phyloP scores from a whole-genome alignment of 1,140 invertebrate species.

The Diabrotica undecimpunctata region DNA sequence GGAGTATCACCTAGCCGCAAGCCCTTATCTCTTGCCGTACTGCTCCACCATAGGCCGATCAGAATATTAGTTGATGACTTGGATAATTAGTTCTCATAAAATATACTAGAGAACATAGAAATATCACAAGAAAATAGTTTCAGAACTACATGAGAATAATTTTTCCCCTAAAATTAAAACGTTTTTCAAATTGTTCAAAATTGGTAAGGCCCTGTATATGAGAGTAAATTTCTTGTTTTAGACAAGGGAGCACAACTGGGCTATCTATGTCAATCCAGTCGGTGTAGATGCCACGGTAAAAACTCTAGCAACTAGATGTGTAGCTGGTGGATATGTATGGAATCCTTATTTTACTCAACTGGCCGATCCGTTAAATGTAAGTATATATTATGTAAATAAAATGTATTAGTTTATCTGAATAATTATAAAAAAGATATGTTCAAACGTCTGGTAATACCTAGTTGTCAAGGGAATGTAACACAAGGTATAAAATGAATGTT shows the following conservation, averaged over 20 bases:
- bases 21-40: no score
- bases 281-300: slow-evolving; percentile 87
- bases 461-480: not conserved
- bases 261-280: slow-evolving; percentile 88
- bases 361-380: slow-evolving; percentile 83
- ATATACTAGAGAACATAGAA: no score
- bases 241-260: slow-evolving; percentile 86
- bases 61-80: no score
- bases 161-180: no score
- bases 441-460: not conserved
- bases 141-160: no score
- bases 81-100: no score
- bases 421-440: not conserved
- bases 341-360: slow-evolving; percentile 90
- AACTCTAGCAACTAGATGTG: slow-evolving; percentile 74
- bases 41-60: no score
- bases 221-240: slow-evolving; percentile 45
- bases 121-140: no score
- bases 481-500: not conserved
- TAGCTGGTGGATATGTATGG: slow-evolving; percentile 87
- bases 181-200: no score
- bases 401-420: not conserved
- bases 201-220: no score
- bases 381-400: slow-evolving; percentile 25
- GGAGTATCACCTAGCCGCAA: no score